phyloP scores from a whole-genome alignment of 1,140 invertebrate species.

The Pogonognathellus flavescens region DNA sequence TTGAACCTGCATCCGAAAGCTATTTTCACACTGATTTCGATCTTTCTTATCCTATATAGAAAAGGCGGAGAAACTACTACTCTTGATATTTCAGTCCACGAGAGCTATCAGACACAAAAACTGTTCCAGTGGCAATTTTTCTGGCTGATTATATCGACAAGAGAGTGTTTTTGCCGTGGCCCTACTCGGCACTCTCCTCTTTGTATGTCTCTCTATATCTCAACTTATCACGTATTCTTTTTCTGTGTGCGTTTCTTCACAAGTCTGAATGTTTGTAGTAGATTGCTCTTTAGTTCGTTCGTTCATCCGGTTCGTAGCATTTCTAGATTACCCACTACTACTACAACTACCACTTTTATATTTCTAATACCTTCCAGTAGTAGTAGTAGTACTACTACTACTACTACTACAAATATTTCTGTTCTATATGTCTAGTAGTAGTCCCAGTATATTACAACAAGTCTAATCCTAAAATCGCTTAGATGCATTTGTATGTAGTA shows the following conservation, averaged over 20 bases:
- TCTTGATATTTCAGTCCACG: not conserved
- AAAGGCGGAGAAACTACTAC: not conserved
- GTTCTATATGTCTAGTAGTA: not conserved
- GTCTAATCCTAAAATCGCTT: too few relatives aligned
- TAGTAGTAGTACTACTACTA: not conserved
- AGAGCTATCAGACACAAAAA: constrained; percentile 40
- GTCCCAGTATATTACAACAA: too few relatives aligned
- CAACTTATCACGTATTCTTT: not conserved
- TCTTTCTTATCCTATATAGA: constrained; percentile 48
- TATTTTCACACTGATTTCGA: constrained; percentile 60
- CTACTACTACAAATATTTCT: not conserved
- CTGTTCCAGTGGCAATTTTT: constrained; percentile 15
- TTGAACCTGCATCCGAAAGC: constrained; percentile 38
- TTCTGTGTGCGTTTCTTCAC: not conserved
- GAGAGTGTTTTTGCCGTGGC: not conserved
- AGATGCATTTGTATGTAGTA: too few relatives aligned
- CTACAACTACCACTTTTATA: too few relatives aligned
- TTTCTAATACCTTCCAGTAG: not conserved
- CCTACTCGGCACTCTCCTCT: not conserved
- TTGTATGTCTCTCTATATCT: not conserved
- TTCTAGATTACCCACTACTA: too few relatives aligned
- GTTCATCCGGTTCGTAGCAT: too few relatives aligned
- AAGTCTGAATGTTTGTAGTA: not conserved
- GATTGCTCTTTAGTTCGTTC: not conserved
- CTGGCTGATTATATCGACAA: not conserved